phyloP scores from a whole-genome alignment of 2,113 vertebrate genomes.

The Mesembrinibis cayennensis region DNA sequence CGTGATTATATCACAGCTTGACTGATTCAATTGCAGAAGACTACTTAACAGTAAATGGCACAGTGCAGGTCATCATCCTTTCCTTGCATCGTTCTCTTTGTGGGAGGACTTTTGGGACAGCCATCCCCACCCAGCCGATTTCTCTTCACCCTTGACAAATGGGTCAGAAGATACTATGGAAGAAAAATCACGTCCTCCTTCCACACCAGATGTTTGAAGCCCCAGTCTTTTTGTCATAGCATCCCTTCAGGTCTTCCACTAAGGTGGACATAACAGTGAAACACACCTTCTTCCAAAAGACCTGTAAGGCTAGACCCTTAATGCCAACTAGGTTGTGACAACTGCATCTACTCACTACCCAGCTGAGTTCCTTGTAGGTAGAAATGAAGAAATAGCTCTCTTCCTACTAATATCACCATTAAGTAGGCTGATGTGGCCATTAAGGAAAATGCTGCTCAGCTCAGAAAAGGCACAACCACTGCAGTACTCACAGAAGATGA shows the following conservation, averaged over 20 bases:
- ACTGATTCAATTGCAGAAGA: background rate
- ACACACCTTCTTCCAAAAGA: background rate
- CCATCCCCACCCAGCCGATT: background rate
- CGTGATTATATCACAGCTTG: background rate
- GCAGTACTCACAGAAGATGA: background rate
- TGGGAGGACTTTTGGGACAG: background rate
- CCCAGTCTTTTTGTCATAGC: background rate
- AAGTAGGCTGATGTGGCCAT: background rate
- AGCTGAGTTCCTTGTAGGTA: background rate
- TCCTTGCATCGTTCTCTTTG: background rate
- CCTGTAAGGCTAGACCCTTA: background rate
- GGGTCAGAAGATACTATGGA: background rate
- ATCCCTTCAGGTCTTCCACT: background rate
- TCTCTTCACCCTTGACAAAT: background rate
- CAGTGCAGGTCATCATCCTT: background rate
- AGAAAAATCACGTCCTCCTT: background rate
- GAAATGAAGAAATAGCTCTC: background rate
- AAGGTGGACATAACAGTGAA: background rate
- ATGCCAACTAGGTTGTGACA: background rate
- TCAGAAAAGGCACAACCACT: background rate
- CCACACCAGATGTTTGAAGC: background rate
- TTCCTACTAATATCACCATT: background rate
- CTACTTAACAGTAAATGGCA: background rate
- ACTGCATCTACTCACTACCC: background rate
- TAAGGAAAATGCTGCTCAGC: background rate